phyloP scores from a whole-genome alignment of 1,140 invertebrate species.

The Drosophila yakuba region DNA sequence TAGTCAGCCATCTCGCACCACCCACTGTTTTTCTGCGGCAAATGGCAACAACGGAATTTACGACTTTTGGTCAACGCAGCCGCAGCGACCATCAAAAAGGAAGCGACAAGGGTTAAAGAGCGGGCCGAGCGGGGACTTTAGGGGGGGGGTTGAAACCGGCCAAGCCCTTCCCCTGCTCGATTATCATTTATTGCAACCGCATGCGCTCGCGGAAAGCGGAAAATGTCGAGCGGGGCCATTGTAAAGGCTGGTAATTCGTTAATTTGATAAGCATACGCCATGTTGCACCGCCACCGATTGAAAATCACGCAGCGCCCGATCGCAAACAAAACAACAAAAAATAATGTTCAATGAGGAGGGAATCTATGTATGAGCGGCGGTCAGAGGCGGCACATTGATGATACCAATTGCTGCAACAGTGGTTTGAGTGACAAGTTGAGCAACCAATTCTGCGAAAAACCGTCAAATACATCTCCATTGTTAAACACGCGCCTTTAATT shows the following conservation, averaged over 20 bases:
- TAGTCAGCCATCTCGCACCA: too few species aligned
- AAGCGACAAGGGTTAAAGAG: slow-evolving; percentile 16
- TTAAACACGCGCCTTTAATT: too few species aligned
- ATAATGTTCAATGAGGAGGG: neutral
- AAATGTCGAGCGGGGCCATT: slow-evolving; percentile 46
- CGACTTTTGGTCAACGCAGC: slow-evolving; percentile 75
- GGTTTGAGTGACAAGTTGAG: neutral
- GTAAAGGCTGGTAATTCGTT: slow-evolving; percentile 74
- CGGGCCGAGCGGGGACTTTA: neutral
- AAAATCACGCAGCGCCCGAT: slow-evolving; percentile 45
- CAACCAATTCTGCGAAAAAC: too few species aligned
- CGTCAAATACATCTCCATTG: too few species aligned
- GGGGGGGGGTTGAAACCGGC: too few species aligned
- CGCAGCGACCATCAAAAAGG: slow-evolving; percentile 58
- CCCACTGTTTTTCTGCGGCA: slow-evolving; percentile 74
- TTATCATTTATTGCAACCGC: slow-evolving; percentile 82
- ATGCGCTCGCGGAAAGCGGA: slow-evolving; percentile 36
- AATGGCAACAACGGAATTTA: slow-evolving; percentile 74
- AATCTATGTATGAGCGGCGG: slow-evolving; percentile 1
- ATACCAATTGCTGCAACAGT: neutral
- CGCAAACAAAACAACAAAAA: slow-evolving; percentile 12
- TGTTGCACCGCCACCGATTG: slow-evolving; percentile 60
- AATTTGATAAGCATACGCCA: slow-evolving; percentile 81
- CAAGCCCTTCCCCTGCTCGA: slow-evolving; percentile 30
- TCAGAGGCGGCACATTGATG: slow-evolving; percentile 1